Conservation (phyloP, 2,797 vertebrate genomes). For the Alauda arvensis region DNA sequence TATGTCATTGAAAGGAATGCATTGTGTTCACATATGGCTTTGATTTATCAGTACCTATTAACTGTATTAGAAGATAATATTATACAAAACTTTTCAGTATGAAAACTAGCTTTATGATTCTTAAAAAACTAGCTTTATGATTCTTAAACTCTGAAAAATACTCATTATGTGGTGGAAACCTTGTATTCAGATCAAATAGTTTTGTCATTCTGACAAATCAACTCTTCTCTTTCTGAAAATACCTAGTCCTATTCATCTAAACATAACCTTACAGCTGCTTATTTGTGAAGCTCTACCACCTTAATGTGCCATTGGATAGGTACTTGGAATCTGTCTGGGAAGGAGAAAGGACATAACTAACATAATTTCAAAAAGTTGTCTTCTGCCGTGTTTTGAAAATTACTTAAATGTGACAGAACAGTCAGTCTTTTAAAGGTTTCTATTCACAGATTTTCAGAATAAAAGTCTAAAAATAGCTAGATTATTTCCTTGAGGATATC, state of each 20-base stretch:
- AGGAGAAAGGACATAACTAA: neutral
- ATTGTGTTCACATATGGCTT: neutral
- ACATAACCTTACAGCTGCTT: neutral
- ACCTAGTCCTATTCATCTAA: neutral
- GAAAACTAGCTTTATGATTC: neutral
- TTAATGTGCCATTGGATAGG: neutral
- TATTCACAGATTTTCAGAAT: neutral
- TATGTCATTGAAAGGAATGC: neutral
- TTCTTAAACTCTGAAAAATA: neutral
- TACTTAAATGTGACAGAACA: neutral
- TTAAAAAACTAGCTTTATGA: neutral
- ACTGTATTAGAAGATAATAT: neutral
- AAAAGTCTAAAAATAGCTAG: neutral
- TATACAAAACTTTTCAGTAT: neutral
- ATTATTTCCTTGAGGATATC: neutral
- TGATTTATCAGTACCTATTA: neutral
- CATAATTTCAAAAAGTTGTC: neutral
- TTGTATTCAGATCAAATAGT: neutral
- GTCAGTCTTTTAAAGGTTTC: neutral
- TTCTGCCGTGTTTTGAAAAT: neutral
- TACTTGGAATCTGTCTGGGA: neutral
- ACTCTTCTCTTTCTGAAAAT: neutral
- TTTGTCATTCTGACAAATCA: neutral
- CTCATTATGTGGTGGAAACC: neutral
- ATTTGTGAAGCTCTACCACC: neutral